phyloP scores from a whole-genome alignment of 2,113 vertebrate species.

The Corvus cornix region DNA sequence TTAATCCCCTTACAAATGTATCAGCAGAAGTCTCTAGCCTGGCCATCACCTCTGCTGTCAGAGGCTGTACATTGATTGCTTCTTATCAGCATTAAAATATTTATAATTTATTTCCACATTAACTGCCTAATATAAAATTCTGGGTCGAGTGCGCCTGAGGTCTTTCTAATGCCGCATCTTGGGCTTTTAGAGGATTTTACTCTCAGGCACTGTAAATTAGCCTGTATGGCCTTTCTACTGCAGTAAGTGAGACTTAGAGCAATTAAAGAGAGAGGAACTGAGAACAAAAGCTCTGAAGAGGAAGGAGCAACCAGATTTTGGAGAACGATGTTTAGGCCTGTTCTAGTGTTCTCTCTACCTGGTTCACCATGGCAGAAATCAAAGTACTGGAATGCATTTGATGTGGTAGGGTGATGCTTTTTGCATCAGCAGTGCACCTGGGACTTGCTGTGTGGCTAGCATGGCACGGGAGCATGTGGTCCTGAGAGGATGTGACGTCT shows the following conservation, averaged over 20 bases:
- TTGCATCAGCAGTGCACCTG: background rate
- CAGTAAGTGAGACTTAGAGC: background rate
- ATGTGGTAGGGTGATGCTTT: background rate
- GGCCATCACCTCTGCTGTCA: background rate
- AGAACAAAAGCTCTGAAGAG: background rate
- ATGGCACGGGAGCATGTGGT: accelerated
- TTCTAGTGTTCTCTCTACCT: background rate
- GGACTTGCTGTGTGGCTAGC: background rate
- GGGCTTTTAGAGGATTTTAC: background rate
- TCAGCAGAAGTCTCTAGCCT: background rate
- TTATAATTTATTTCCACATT: background rate
- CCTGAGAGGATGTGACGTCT: background rate
- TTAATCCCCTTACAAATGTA: background rate
- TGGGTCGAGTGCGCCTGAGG: background rate
- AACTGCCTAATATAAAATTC: background rate
- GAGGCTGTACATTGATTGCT: background rate
- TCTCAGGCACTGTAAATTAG: background rate
- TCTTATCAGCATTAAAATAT: background rate
- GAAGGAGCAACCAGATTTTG: background rate
- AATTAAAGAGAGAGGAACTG: background rate
- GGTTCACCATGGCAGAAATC: background rate
- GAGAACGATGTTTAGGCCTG: background rate
- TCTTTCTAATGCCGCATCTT: background rate
- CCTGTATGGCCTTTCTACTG: background rate
- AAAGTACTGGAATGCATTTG: background rate